Base-by-base conservation (phyloP, 2,797 vertebrate genomes). In the Cottoperca gobio region DNA sequence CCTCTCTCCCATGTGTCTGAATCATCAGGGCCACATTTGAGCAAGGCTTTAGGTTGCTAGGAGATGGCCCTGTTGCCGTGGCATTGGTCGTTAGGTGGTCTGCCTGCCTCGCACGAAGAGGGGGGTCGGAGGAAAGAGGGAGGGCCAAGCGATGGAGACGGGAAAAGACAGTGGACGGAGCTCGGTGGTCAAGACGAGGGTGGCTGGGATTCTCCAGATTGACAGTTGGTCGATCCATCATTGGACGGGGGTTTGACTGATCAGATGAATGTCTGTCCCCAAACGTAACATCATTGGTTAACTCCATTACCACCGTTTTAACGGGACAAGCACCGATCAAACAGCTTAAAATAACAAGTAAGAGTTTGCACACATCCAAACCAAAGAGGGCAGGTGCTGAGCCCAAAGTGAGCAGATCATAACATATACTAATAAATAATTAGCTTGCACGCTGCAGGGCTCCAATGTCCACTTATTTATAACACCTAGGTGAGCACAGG, bases 61-160 rank as follows among this genome's bases (percentile, higher is more conserved):
- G 95, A 93, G 94, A 95, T 95, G 93, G 90, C 86, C 92, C 90
- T 89, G 94, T 95, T 94, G 94, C 94, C 82, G 89, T 95, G 94
- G 93, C 76, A 81, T 61, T 89, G 81, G 95, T 95, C 86, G 94
- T 92, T 94, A 92, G 94, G 94, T 92, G 94, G 92, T 92, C 91
- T 92, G 88, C 89, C 83, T 86, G 86, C 88, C 73, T 85, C 39
- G 70, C 78, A 59, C 55, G 73, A 72, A 81, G 42, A 71, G 75
- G 75, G 75, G 73, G 81, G 79, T 63, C 50, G 81, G 72, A 82
- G 76, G 71, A 19, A 17, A 26, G 67, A 43, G 58, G 64, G 62
- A 40, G 55, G 79, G 64, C 40, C 50, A 28, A 19, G 74, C 11
- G 79, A 82, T 65, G 78, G 86, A 85, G 83, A 85, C 68, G 23